Percentiles rank a stretch among this genome's conserved stretches.
These are phyloP conservation scores for Drosophila burlai DNA, from an alignment of 1,140 invertebrate genomes.

Conservation along the genomic window DNA sequence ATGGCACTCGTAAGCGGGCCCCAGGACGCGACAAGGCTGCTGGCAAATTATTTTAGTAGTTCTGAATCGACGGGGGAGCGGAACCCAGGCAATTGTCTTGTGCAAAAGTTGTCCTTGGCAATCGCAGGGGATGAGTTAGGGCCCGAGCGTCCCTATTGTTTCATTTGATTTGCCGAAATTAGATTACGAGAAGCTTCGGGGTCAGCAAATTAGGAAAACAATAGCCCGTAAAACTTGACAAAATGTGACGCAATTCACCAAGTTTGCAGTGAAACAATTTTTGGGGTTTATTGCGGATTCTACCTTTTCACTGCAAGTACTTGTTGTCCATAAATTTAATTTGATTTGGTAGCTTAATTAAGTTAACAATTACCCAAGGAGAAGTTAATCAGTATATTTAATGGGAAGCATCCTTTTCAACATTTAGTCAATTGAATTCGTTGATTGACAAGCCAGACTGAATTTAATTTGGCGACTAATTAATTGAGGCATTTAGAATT, in stretches of 20 bases:
- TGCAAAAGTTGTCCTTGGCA: conserved; percentile 26
- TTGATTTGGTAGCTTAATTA: conserved; percentile 18
- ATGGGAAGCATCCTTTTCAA: background rate
- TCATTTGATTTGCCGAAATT: conserved; percentile 51
- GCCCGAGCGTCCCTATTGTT: conserved; percentile 23
- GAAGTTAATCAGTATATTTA: background rate
- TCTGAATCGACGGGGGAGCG: conserved; percentile 29
- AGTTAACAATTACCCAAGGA: background rate
- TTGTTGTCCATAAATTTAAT: background rate
- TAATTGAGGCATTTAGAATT: conserved; percentile 2
- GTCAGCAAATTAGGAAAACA: conserved; percentile 34
- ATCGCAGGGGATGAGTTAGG: conserved; percentile 16
- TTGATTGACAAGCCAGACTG: conserved; percentile 8
- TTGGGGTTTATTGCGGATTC: background rate
- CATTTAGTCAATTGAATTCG: conserved; percentile 3
- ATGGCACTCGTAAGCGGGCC: conserved; percentile 41
- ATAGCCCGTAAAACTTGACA: conserved; percentile 26
- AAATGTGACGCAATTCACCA: conserved; percentile 18
- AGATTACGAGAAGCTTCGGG: conserved; percentile 38
- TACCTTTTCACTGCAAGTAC: background rate
- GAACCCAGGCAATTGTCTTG: conserved; percentile 17
- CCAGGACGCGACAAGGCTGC: conserved; percentile 44
- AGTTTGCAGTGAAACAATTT: conserved; percentile 16
- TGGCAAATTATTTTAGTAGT: conserved; percentile 58
- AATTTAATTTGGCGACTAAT: conserved; percentile 4